phyloP scores from a whole-genome alignment of 2,888 invertebrate genomes.

The Agrochola circellaris region DNA sequence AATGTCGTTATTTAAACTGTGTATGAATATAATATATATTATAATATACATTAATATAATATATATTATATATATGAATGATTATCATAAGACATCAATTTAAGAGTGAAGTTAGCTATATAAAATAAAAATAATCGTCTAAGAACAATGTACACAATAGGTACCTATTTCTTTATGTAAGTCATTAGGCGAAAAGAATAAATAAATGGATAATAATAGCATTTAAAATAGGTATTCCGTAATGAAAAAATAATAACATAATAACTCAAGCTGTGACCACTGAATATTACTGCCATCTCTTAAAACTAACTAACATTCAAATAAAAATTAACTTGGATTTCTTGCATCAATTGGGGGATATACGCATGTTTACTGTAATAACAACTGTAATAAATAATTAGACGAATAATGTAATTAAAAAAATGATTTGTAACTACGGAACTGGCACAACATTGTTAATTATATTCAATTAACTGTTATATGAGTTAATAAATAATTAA shows the following conservation, averaged over 20 bases:
- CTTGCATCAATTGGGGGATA: neutral
- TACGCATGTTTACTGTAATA: neutral
- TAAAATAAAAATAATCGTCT: neutral
- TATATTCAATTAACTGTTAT: conserved; percentile 4
- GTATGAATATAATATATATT: neutral
- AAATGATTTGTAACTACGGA: neutral
- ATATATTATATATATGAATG: no score
- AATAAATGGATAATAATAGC: neutral
- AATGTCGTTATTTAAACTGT: neutral
- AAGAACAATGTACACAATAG: neutral
- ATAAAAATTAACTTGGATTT: neutral
- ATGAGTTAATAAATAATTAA: no score
- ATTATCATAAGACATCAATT: neutral
- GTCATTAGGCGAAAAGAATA: neutral
- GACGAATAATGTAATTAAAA: neutral
- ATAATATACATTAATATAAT: no score
- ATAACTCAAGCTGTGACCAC: no score
- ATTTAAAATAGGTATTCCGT: neutral
- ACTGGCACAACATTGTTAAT: neutral
- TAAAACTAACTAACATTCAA: neutral
- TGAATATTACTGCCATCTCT: neutral
- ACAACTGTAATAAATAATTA: neutral
- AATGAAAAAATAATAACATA: neutral
- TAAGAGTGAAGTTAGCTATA: neutral
- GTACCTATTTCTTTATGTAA: neutral